A percentile compares a stretch with the other conserved stretches of the same genome.
Conservation (phyloP, 2,113 vertebrate species). For the Hyperoodon ampullatus region DNA sequence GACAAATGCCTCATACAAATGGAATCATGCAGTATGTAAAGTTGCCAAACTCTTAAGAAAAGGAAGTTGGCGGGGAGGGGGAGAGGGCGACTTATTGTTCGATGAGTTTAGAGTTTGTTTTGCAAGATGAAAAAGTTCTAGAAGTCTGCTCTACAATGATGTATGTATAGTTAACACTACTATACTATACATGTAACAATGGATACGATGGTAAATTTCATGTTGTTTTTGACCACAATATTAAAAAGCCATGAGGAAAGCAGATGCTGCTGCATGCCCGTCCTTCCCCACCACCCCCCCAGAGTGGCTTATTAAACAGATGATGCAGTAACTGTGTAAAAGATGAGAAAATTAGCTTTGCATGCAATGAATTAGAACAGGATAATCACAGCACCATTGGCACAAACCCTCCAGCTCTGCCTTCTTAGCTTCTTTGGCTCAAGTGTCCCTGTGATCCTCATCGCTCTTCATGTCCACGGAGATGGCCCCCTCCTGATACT, state of each 20-base stretch:
- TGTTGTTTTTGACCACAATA: neutral
- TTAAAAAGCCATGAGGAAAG: neutral
- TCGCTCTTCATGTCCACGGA: neutral
- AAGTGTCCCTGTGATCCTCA: neutral
- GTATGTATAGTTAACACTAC: no score
- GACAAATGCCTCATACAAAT: neutral
- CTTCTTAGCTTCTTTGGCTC: neutral
- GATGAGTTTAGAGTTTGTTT: neutral
- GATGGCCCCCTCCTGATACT: neutral
- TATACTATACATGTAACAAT: neutral
- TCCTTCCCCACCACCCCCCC: neutral
- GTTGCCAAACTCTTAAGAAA: neutral
- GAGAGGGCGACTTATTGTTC: neutral
- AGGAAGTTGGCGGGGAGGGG: neutral
- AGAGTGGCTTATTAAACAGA: neutral
- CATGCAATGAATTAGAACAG: rapidly evolving
- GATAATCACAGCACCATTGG: neutral
- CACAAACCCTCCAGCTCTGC: neutral
- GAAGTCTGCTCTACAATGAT: neutral
- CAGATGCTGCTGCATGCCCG: neutral
- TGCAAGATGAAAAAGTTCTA: neutral
- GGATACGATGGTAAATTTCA: neutral
- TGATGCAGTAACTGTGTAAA: neutral
- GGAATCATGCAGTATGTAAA: neutral
- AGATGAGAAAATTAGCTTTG: neutral